These are phyloP conservation scores for Hofmannophila pseudospretella DNA, from an alignment of 2,888 invertebrate species.

Conservation along the genomic window DNA sequence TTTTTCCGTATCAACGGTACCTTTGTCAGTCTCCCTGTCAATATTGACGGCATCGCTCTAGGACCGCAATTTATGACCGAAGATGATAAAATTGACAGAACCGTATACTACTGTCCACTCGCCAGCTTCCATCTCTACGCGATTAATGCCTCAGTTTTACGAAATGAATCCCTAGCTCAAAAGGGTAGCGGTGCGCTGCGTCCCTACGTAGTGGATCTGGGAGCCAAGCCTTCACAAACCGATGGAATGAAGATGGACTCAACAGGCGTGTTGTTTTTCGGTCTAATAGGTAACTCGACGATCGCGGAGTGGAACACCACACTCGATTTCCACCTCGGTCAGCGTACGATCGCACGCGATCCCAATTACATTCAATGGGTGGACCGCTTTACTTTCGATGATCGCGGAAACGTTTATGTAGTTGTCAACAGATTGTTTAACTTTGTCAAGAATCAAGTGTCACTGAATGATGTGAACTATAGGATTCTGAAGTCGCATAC, in stretches of 20 bases:
- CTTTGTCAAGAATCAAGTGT: conserved; percentile 79
- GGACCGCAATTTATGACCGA: conserved; percentile 75
- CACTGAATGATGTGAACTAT: conserved; percentile 80
- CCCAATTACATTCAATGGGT: conserved; percentile 84
- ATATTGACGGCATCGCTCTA: conserved; percentile 84
- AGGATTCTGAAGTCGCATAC: conserved; percentile 80
- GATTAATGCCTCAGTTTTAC: conserved; percentile 79
- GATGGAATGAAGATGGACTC: conserved; percentile 88
- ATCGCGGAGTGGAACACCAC: conserved; percentile 84
- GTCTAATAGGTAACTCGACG: conserved; percentile 82
- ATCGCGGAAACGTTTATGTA: conserved; percentile 80
- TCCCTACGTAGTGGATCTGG: conserved; percentile 78
- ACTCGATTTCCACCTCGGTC: conserved; percentile 75
- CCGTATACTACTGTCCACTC: conserved; percentile 83
- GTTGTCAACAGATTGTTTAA: conserved; percentile 83
- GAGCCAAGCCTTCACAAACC: conserved; percentile 81
- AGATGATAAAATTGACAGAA: conserved; percentile 54
- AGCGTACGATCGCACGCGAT: conserved; percentile 82
- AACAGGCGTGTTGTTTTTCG: conserved; percentile 82
- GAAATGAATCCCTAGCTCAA: conserved; percentile 66
- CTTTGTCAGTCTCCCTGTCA: conserved; percentile 75
- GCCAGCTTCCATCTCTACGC: conserved; percentile 83
- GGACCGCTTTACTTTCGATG: conserved; percentile 83
- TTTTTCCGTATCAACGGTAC: conserved; percentile 80
- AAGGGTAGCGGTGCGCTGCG: conserved; percentile 48